Evolutionary conservation across 2,113 vertebrate species (phyloP).

Genomic region (Jaculus jaculus): DNA sequence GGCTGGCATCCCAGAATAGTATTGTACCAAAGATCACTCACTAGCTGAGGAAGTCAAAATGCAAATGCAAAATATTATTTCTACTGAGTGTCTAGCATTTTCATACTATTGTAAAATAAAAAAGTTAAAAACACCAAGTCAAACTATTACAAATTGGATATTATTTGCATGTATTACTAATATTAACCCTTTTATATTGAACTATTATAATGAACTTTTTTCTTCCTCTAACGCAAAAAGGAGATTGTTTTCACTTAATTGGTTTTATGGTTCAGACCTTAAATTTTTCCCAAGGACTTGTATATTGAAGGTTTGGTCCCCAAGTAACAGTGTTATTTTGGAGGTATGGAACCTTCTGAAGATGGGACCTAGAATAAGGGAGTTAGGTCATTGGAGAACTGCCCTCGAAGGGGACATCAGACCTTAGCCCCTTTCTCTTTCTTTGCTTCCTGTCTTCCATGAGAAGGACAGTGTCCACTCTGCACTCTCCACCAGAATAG

Average conservation of each 20-base stretch:
- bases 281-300: neutral
- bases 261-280: neutral
- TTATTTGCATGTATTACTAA: neutral
- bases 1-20: neutral
- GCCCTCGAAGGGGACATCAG: neutral
- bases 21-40: neutral
- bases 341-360: neutral
- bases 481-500: neutral
- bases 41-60: neutral
- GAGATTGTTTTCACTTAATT: constrained; percentile 19
- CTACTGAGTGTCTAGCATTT: neutral
- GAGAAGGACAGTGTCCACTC: neutral
- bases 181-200: constrained; percentile 39
- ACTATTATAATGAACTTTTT: constrained; percentile 38
- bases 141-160: neutral
- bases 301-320: neutral
- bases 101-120: neutral
- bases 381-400: neutral
- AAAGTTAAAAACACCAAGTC: neutral
- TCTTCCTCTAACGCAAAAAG: neutral
- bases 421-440: neutral
- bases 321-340: neutral
- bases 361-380: neutral
- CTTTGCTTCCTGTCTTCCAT: neutral
- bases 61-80: neutral